Conservation (phyloP, 2,888 invertebrate genomes). For the Ypsolopha sequella region DNA sequence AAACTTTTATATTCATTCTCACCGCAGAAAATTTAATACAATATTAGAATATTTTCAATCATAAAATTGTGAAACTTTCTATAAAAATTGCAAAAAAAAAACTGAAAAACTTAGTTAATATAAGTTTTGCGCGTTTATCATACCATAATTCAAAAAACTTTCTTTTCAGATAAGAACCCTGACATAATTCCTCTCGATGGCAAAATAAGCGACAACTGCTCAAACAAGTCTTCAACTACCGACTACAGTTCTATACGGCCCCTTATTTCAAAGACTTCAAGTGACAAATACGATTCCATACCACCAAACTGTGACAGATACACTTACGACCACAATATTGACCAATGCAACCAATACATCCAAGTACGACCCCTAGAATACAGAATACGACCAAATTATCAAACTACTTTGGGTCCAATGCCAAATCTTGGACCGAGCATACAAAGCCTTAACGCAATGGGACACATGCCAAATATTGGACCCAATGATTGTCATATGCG, state of each 20-base stretch:
- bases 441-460: slow-evolving; percentile 35
- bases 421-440: slow-evolving; percentile 39
- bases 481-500: slow-evolving; percentile 41
- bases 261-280: slow-evolving; percentile 41
- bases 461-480: slow-evolving; percentile 26
- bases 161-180: slow-evolving; percentile 57
- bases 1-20: too few relatives aligned
- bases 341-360: slow-evolving; percentile 50
- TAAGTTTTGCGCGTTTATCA: too few relatives aligned
- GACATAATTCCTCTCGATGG: slow-evolving; percentile 63
- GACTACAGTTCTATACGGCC: slow-evolving; percentile 58
- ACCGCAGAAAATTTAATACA: too few relatives aligned
- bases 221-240: slow-evolving; percentile 55
- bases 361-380: slow-evolving; percentile 53
- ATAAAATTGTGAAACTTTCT: too few relatives aligned
- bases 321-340: slow-evolving; percentile 45
- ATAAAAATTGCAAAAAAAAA: slow-evolving; percentile 4
- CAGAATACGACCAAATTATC: slow-evolving; percentile 31
- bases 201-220: slow-evolving; percentile 59
- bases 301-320: slow-evolving; percentile 31
- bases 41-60: too few relatives aligned
- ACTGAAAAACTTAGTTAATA: too few relatives aligned
- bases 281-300: slow-evolving; percentile 48
- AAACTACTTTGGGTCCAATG: slow-evolving; percentile 28
- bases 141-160: slow-evolving; percentile 5